Conservation (phyloP, 2,888 invertebrate genomes). For the Bedellia somnulentella region DNA sequence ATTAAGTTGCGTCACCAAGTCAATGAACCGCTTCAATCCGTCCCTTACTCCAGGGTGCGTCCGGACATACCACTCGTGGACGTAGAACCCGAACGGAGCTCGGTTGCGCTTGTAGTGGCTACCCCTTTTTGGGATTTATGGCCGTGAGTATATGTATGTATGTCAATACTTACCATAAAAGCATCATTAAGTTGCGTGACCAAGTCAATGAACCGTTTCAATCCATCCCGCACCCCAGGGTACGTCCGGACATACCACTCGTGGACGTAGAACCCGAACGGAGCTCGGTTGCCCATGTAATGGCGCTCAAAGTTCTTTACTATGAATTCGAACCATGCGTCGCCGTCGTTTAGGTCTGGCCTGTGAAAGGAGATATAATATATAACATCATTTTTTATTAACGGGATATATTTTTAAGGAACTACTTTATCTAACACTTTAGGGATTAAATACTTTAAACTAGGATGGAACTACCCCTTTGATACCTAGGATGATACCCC, state of each 20-base stretch:
- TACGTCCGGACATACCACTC: constrained; percentile 58
- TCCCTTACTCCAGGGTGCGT: constrained; percentile 33
- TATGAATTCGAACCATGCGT: constrained; percentile 59
- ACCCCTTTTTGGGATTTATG: too few species aligned
- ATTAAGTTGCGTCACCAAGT: constrained; percentile 44
- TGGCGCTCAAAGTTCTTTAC: constrained; percentile 65
- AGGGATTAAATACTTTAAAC: too few species aligned
- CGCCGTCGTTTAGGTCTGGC: constrained; percentile 26
- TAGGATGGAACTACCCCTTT: too few species aligned
- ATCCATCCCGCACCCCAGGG: constrained; percentile 46
- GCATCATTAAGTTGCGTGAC: constrained; percentile 55
- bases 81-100: constrained; percentile 68
- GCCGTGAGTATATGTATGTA: too few species aligned
- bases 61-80: constrained; percentile 65
- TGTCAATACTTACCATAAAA: too few species aligned
- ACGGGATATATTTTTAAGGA: too few species aligned
- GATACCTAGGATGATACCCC: too few species aligned
- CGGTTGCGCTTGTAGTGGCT: constrained; percentile 65
- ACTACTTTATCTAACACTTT: too few species aligned
- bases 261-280: constrained; percentile 69
- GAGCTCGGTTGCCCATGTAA: constrained; percentile 65
- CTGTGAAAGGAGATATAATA: constrained; percentile 13
- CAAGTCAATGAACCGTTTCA: constrained; percentile 57
- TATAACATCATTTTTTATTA: constrained; percentile 1
- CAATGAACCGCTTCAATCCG: constrained; percentile 59